Conservation (phyloP, 2,797 vertebrate species). For the Micromesistius poutassou region DNA sequence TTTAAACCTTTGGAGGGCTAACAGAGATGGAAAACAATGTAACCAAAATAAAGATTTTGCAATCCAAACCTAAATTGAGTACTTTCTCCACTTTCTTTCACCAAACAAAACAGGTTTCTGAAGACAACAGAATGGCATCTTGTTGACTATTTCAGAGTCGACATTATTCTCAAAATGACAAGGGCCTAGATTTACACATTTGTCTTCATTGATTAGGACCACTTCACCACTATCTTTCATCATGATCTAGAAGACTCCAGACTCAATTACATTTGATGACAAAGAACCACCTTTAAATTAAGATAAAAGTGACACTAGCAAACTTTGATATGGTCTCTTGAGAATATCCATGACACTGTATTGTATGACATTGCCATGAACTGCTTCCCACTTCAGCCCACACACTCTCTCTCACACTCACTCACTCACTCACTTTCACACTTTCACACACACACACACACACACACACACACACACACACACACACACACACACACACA, state of each 20-base stretch:
- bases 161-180: not conserved
- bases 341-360: not conserved
- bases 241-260: not conserved
- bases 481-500: no score
- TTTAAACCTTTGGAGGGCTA: not conserved
- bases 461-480: not conserved
- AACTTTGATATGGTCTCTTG: not conserved
- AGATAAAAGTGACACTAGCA: not conserved
- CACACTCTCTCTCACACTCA: no score
- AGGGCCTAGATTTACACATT: not conserved
- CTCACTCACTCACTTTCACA: not conserved
- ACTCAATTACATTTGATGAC: not conserved
- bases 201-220: not conserved
- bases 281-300: not conserved
- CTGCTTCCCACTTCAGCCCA: not conserved
- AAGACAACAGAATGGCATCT: not conserved
- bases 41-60: not conserved
- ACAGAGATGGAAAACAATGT: not conserved
- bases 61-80: not conserved
- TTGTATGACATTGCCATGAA: not conserved
- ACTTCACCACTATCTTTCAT: not conserved
- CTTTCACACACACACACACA: not conserved
- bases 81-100: not conserved
- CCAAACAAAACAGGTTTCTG: not conserved
- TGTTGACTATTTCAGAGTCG: not conserved